phyloP scores from a whole-genome alignment of 2,797 vertebrate genomes.

The Myripristis murdjan region DNA sequence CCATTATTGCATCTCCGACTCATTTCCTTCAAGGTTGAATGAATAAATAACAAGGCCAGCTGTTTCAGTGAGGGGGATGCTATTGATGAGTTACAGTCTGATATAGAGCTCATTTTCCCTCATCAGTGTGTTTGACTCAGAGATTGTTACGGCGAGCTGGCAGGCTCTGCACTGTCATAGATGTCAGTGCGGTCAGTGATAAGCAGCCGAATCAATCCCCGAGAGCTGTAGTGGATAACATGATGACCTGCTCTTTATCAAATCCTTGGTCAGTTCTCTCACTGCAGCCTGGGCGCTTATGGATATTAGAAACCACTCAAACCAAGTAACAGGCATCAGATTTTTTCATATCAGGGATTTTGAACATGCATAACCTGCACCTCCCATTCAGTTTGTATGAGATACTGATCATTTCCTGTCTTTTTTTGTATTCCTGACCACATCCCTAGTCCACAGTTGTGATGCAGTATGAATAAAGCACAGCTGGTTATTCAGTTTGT shows the following conservation, averaged over 20 bases:
- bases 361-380: not conserved
- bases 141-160: slow-evolving; percentile 16
- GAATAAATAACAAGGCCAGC: slow-evolving; percentile 38
- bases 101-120: slow-evolving; percentile 33
- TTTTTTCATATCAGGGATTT: slow-evolving; percentile 15
- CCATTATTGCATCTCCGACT: slow-evolving; percentile 34
- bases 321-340: slow-evolving; percentile 2
- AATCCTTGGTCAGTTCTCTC: slow-evolving; percentile 27
- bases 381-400: not conserved
- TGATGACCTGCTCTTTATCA: slow-evolving; percentile 28
- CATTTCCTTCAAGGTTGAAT: slow-evolving; percentile 45
- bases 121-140: slow-evolving; percentile 30
- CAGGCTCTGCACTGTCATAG: slow-evolving; percentile 2
- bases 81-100: slow-evolving; percentile 30
- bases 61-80: slow-evolving; percentile 11
- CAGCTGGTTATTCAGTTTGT: no score
- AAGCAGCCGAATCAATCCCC: slow-evolving; percentile 49
- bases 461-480: no score
- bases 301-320: slow-evolving; percentile 37
- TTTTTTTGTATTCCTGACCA: not conserved
- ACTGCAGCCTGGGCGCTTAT: slow-evolving; percentile 28
- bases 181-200: slow-evolving; percentile 37
- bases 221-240: slow-evolving; percentile 17
- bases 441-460: not conserved
- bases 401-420: not conserved